phyloP scores from a whole-genome alignment of 2,888 invertebrate species.

The Drepana falcataria region DNA sequence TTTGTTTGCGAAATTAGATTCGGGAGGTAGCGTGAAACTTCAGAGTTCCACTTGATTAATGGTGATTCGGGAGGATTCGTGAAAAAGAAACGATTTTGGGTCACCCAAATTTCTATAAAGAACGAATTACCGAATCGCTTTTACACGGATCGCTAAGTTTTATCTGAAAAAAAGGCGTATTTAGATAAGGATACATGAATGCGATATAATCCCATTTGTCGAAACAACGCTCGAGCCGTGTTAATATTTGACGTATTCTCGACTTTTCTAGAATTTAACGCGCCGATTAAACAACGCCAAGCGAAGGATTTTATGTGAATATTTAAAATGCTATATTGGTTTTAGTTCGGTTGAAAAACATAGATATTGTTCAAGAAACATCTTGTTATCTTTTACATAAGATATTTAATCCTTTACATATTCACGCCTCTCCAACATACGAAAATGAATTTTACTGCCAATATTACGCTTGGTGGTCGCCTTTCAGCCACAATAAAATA shows the following conservation, averaged over 20 bases:
- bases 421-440: no score
- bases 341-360: slow-evolving; percentile 59
- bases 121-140: slow-evolving; percentile 44
- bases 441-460: no score
- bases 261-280: slow-evolving; percentile 76
- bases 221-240: slow-evolving; percentile 63
- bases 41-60: slow-evolving; percentile 73
- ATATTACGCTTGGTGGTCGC: no score
- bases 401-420: no score
- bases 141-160: slow-evolving; percentile 28
- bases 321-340: slow-evolving; percentile 76
- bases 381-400: slow-evolving; percentile 22
- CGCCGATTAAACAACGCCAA: slow-evolving; percentile 72
- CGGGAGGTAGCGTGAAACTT: slow-evolving; percentile 67
- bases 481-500: no score
- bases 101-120: slow-evolving; percentile 48
- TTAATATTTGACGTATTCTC: slow-evolving; percentile 77
- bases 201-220: slow-evolving; percentile 70
- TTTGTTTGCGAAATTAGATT: slow-evolving; percentile 77
- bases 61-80: slow-evolving; percentile 55
- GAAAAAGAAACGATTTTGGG: slow-evolving; percentile 57
- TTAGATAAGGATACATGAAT: slow-evolving; percentile 65
- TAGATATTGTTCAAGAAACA: slow-evolving; percentile 47
- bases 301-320: slow-evolving; percentile 74
- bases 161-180: slow-evolving; percentile 41